Evolutionary conservation across 2,113 vertebrate genomes (phyloP).

Genomic region (Shinisaurus crocodilurus): DNA sequence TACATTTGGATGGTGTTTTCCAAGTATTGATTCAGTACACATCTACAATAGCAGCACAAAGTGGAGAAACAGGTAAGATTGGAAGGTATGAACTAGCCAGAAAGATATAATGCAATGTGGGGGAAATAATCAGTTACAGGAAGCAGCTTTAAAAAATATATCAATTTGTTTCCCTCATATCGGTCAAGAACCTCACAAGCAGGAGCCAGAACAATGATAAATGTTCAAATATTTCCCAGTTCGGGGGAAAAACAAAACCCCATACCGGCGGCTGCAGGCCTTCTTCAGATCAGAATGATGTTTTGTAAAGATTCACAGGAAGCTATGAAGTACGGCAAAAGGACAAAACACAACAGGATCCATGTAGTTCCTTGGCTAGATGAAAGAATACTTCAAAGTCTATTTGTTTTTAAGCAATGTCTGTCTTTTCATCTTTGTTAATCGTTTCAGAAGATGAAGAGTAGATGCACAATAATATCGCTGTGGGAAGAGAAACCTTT

Average conservation of each 20-base stretch:
- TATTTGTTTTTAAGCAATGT: conserved; percentile 62
- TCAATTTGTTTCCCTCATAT: conserved; percentile 41
- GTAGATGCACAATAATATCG: conserved; percentile 43
- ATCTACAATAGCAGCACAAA: background rate
- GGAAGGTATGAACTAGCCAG: conserved; percentile 1
- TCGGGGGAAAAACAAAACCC: conserved; percentile 17
- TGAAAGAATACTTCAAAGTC: conserved; percentile 70
- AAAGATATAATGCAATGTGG: conserved; percentile 15
- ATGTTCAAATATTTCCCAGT: conserved; percentile 61
- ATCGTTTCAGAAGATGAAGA: conserved; percentile 61
- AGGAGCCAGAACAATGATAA: conserved; percentile 34
- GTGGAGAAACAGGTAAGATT: background rate
- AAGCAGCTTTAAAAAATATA: conserved; percentile 49
- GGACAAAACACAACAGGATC: conserved; percentile 48
- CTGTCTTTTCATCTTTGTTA: conserved; percentile 69
- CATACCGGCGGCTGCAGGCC: conserved; percentile 43
- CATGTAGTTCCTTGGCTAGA: conserved; percentile 55
- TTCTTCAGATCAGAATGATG: conserved; percentile 50
- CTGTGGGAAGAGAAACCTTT: conserved; percentile 37
- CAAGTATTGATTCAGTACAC: background rate
- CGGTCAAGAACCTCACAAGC: conserved; percentile 44
- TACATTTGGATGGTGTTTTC: background rate
- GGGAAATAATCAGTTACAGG: conserved; percentile 43
- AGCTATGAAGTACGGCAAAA: conserved; percentile 57
- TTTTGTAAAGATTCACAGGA: conserved; percentile 49